phyloP scores from a whole-genome alignment of 2,888 invertebrate species.

The Gibbula magus region DNA sequence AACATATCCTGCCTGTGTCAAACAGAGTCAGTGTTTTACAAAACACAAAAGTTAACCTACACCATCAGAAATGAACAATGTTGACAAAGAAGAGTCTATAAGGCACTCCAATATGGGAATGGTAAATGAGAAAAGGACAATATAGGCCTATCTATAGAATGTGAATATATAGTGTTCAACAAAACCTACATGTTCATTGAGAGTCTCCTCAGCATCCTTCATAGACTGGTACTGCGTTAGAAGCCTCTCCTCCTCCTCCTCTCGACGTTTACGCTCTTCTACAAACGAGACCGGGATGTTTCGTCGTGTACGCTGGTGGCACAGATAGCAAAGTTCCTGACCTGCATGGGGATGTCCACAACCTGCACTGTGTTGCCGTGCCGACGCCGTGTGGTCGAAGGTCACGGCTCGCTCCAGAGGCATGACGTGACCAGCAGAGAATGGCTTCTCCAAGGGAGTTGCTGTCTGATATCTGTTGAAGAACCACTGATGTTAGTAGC shows the following conservation, averaged over 20 bases:
- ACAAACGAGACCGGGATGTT: constrained; percentile 73
- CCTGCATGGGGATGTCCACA: constrained; percentile 74
- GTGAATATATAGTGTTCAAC: neutral
- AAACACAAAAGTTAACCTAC: no score
- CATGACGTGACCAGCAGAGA: constrained; percentile 47
- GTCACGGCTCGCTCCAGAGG: constrained; percentile 53
- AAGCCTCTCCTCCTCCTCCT: constrained; percentile 72
- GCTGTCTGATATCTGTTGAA: no score
- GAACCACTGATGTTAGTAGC: no score
- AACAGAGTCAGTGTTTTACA: no score
- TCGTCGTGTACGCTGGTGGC: constrained; percentile 73
- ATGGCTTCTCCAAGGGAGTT: neutral
- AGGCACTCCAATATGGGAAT: neutral
- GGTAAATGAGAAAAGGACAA: neutral
- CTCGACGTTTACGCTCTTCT: constrained; percentile 67
- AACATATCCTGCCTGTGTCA: no score
- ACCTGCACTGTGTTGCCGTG: constrained; percentile 22
- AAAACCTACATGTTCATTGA: constrained; percentile 63
- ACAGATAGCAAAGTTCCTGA: constrained; percentile 75
- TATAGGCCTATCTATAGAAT: neutral
- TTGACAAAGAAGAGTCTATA: no score
- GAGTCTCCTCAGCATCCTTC: constrained; percentile 72
- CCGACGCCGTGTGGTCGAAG: neutral
- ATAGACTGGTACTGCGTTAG: constrained; percentile 73
- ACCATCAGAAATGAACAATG: no score